A percentile compares a stretch with the other conserved stretches of the same genome.
phyloP scores from a whole-genome alignment of 2,888 invertebrate genomes.

The Dasypolia templi region DNA sequence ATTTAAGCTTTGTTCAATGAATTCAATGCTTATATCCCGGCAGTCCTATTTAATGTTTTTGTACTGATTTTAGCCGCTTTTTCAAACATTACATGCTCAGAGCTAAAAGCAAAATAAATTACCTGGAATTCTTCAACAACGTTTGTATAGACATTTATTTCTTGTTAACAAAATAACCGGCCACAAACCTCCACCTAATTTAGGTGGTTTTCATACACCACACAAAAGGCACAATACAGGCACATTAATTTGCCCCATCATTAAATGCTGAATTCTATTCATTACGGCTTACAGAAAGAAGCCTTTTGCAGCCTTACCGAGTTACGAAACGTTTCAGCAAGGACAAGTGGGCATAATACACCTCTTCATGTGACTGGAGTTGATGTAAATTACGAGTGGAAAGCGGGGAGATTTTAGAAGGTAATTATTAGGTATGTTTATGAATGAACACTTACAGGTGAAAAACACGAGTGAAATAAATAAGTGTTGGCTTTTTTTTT shows the following conservation, averaged over 20 bases:
- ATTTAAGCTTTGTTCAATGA: background rate
- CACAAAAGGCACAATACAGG: slow-evolving; percentile 24
- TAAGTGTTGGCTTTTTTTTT: too few relatives aligned
- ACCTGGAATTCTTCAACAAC: too few relatives aligned
- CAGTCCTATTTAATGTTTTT: background rate
- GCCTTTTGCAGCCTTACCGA: slow-evolving; percentile 68
- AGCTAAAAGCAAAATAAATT: background rate
- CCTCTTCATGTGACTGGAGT: slow-evolving; percentile 19
- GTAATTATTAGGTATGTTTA: background rate
- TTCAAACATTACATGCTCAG: background rate
- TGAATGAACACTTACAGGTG: too few relatives aligned
- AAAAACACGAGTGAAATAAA: too few relatives aligned
- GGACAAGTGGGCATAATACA: slow-evolving; percentile 55
- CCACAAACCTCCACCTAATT: slow-evolving; percentile 26
- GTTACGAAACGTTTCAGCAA: slow-evolving; percentile 57
- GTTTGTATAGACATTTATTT: background rate
- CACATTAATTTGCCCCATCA: slow-evolving; percentile 59
- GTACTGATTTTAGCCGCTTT: background rate
- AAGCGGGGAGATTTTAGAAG: background rate
- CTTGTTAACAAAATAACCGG: slow-evolving; percentile 7
- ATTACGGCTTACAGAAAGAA: slow-evolving; percentile 65
- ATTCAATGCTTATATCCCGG: background rate
- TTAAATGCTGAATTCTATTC: slow-evolving; percentile 68
- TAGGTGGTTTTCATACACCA: slow-evolving; percentile 4
- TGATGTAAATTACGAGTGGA: background rate